Conservation (phyloP, 2,113 vertebrate genomes). For the Pseudolaguvia tuberculata region DNA sequence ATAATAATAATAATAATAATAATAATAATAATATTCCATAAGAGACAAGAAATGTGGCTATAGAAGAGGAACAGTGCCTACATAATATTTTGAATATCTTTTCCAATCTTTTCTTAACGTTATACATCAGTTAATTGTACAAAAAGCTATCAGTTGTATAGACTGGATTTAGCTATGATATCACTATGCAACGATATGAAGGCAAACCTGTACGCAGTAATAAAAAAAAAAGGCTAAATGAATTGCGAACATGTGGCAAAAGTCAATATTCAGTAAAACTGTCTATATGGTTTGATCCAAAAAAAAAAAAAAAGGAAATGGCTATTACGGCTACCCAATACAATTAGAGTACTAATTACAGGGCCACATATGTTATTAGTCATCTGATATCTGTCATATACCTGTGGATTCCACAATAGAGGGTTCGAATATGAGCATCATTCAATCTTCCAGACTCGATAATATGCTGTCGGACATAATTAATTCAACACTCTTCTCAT, state of each 20-base stretch:
- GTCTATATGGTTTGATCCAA: background rate
- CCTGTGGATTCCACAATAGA: background rate
- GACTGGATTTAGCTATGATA: constrained; percentile 7
- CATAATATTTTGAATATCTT: no score
- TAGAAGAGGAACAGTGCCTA: no score
- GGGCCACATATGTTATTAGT: background rate
- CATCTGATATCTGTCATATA: background rate
- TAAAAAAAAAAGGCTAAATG: background rate
- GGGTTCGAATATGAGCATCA: background rate
- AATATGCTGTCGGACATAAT: background rate
- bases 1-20: no score
- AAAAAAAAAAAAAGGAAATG: background rate
- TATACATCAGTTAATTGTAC: background rate
- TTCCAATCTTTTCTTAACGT: no score
- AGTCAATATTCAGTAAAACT: constrained; percentile 2
- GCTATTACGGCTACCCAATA: background rate
- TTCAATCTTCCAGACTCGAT: background rate
- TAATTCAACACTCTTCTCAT: background rate
- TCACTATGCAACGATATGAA: constrained; percentile 9
- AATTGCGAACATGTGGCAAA: background rate
- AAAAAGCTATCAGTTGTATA: background rate
- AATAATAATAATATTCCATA: no score
- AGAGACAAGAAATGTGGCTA: no score
- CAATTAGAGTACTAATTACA: background rate
- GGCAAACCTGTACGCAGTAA: background rate